Conservation (phyloP, 2,797 vertebrate species). For the Cossypha polioptera region DNA sequence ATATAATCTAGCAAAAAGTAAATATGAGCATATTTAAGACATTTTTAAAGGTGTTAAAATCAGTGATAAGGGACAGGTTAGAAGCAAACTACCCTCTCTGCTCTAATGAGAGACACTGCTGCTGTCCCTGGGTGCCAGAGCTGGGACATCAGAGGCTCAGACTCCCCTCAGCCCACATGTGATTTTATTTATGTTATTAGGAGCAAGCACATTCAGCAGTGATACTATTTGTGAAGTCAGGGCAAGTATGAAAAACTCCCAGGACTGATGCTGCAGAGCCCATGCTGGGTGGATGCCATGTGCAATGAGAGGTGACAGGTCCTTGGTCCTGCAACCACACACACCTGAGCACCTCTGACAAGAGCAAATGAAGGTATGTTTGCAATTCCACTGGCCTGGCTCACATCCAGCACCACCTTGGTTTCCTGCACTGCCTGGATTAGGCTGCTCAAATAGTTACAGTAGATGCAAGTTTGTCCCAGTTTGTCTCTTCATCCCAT, state of each 20-base stretch:
- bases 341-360: neutral
- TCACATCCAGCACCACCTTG: neutral
- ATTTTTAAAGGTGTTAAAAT: neutral
- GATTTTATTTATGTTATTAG: neutral
- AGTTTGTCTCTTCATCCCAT: neutral
- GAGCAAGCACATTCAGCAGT: neutral
- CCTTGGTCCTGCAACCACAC: neutral
- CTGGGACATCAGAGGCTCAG: neutral
- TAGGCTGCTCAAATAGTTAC: neutral
- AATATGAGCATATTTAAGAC: neutral
- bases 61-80: neutral
- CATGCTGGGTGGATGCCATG: accelerated
- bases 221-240: neutral
- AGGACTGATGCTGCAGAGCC: neutral
- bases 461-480: neutral
- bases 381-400: neutral
- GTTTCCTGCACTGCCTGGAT: neutral
- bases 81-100: neutral
- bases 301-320: neutral
- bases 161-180: neutral
- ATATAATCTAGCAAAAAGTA: neutral
- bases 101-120: neutral
- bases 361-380: accelerated
- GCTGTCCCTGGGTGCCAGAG: neutral
- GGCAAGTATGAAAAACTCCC: neutral